These are phyloP conservation scores for Mareca strepera DNA, from an alignment of 2,797 vertebrate species.

Conservation along the genomic window DNA sequence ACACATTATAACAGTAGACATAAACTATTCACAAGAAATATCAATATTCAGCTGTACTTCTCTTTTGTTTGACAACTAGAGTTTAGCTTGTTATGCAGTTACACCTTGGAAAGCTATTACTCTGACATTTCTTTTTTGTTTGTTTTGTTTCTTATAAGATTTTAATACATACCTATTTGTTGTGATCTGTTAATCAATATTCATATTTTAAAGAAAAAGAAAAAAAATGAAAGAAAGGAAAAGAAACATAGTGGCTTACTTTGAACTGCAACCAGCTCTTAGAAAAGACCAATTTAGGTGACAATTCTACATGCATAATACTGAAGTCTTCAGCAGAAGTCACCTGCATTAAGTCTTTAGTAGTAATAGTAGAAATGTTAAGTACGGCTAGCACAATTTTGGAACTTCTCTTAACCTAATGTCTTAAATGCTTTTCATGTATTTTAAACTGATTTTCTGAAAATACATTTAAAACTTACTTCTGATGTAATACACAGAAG, in stretches of 20 bases:
- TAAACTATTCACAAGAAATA: neutral
- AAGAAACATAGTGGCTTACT: neutral
- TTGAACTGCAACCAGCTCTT: neutral
- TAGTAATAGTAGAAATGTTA: neutral
- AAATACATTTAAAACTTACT: neutral
- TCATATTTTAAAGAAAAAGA: neutral
- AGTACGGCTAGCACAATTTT: neutral
- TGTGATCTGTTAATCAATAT: neutral
- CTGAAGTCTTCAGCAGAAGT: too few relatives aligned
- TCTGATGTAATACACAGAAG: neutral
- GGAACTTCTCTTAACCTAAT: neutral
- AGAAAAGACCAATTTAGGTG: neutral
- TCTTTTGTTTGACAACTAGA: neutral
- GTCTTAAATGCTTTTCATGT: neutral
- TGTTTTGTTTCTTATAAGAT: neutral
- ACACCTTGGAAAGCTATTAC: neutral
- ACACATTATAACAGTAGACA: neutral
- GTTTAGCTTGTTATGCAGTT: neutral
- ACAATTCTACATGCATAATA: neutral
- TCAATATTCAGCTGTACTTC: neutral
- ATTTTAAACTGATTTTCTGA: neutral
- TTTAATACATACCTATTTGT: neutral
- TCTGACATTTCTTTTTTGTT: neutral
- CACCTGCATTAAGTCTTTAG: neutral
- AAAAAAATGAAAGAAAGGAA: neutral